These are phyloP conservation scores for Chorisops tibialis DNA, from an alignment of 2,888 invertebrate genomes.

Conservation along the genomic window DNA sequence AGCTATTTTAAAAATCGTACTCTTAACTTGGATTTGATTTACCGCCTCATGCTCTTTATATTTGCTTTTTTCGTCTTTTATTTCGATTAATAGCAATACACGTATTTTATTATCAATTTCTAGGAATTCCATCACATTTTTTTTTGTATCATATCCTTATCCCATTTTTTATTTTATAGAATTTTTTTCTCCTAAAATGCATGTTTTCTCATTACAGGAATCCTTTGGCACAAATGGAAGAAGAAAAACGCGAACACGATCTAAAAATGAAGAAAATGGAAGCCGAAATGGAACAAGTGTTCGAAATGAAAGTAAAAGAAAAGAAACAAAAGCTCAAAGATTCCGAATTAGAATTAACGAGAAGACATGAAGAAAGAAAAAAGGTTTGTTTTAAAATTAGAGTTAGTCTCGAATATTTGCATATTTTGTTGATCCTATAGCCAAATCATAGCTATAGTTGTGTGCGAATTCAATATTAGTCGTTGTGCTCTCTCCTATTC, in stretches of 20 bases:
- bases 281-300: conserved; percentile 97
- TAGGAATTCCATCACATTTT: conserved; percentile 31
- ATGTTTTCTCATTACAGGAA: conserved; percentile 62
- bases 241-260: conserved; percentile 95
- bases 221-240: conserved; percentile 97
- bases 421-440: too few relatives aligned
- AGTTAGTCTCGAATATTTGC: too few relatives aligned
- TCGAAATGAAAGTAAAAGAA: conserved; percentile 96
- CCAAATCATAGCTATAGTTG: too few relatives aligned
- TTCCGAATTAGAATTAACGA: conserved; percentile 87
- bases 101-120: conserved; percentile 7
- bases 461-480: too few relatives aligned
- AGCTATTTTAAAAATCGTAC: too few relatives aligned
- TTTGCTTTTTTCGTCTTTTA: background rate
- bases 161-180: conserved; percentile 16
- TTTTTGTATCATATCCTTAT: conserved; percentile 22
- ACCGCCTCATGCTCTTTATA: background rate
- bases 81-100: conserved; percentile 7
- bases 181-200: conserved; percentile 21
- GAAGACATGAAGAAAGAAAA: conserved; percentile 80
- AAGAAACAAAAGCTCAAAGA: conserved; percentile 95
- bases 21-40: too few relatives aligned
- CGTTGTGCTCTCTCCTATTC: too few relatives aligned
- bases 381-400: conserved; percentile 50
- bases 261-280: conserved; percentile 98